Evolutionary conservation across 2,888 invertebrate species (phyloP), one percentile per base, ranked within the genome.

Genomic region (Troides oblongomaculatus): DNA sequence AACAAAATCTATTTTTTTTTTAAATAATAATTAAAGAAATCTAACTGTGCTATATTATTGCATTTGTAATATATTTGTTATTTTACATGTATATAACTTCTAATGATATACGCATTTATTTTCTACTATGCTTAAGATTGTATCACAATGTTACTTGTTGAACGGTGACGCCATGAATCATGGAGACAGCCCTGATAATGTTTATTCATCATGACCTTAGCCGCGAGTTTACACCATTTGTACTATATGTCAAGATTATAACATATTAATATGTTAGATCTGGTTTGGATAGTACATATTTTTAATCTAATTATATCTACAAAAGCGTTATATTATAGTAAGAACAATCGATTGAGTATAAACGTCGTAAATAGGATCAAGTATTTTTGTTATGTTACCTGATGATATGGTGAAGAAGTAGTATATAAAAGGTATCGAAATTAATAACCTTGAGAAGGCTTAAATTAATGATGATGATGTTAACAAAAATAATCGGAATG

Each of bases 91-190:
- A 23, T 23, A n/a, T 57, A 58, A 5, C 3, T 25, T 58, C 14
- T 12, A 25, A 58, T 14, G 25, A 58, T 23, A 58, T 18, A 17
- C 18, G 50, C 5, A 50, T 14, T 50, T 50, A 14, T 50, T 17
- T 50, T 17, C 14, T 50, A 50, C 12, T 18, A 50, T 17, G 5
- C 18, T 50, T 50, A 14, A 14, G 14, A 50, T 50, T 46, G 2
- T 46, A 46, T 46, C 50, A 18, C 18, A n/a, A 57, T 57, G 18
- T 57, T 57, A 18, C 46, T 46, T 63, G 68, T 62, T 68, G 63
- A 68, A 50, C 23, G 58, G n/a, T 68, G 68, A 68, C 62, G 57
- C 62, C 62, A 63, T 46, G 17, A n/a, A 12, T 60, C 58, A 63
- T 46, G 36, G 62, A 68, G 36, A 58, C 50, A 63, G 30, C 58